Evolutionary conservation across 1,140 invertebrate genomes (phyloP).

Genomic region (Danaus melanippus): DNA sequence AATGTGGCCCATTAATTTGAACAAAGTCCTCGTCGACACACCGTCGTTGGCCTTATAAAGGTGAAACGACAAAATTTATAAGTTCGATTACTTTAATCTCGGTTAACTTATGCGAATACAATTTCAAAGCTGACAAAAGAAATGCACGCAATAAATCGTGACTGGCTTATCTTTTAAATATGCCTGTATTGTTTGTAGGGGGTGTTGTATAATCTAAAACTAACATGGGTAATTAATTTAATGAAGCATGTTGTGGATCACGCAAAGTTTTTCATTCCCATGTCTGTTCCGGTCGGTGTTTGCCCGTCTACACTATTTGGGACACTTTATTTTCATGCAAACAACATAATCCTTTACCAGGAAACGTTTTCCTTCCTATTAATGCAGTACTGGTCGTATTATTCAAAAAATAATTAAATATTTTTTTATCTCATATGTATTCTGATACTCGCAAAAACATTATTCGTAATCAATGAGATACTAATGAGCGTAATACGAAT

Average conservation of each 20-base stretch:
- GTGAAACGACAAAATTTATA: slow-evolving; percentile 72
- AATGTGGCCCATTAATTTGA: slow-evolving; percentile 69
- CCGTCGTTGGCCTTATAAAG: slow-evolving; percentile 63
- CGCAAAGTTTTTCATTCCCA: slow-evolving; percentile 49
- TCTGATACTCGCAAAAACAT: slow-evolving; percentile 12
- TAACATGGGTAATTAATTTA: slow-evolving; percentile 68
- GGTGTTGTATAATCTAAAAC: slow-evolving; percentile 58
- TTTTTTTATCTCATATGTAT: too few relatives aligned
- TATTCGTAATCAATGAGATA: slow-evolving; percentile 51
- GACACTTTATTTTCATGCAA: slow-evolving; percentile 21
- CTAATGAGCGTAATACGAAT: slow-evolving; percentile 65
- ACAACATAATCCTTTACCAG: not conserved
- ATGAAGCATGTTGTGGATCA: slow-evolving; percentile 47
- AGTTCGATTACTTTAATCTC: slow-evolving; percentile 73
- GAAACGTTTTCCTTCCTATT: too few relatives aligned
- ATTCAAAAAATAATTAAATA: too few relatives aligned
- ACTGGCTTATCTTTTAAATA: slow-evolving; percentile 60
- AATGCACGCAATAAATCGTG: slow-evolving; percentile 69
- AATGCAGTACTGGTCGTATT: too few relatives aligned
- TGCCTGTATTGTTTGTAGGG: slow-evolving; percentile 63
- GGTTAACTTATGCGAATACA: slow-evolving; percentile 71
- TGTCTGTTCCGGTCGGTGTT: slow-evolving; percentile 29
- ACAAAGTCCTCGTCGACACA: slow-evolving; percentile 69
- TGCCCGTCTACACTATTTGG: slow-evolving; percentile 18
- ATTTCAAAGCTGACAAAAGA: slow-evolving; percentile 72